Percentiles rank a stretch among this genome's conserved stretches.
Evolutionary conservation across 2,888 invertebrate genomes (phyloP).

Genomic region (Carpatolechia fugitivella): DNA sequence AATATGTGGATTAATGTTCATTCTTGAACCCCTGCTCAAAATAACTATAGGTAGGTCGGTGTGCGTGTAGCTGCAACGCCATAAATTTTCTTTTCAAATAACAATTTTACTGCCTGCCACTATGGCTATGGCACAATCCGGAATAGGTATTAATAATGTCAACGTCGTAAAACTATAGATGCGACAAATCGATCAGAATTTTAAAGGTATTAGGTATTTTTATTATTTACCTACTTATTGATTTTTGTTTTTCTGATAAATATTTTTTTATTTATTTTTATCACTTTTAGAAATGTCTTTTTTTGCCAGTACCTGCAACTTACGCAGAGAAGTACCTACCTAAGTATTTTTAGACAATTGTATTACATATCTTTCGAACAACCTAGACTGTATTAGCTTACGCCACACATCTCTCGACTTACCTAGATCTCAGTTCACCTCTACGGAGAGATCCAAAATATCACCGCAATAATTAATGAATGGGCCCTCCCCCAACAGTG

Average conservation of each 20-base stretch:
- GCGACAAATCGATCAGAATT: too few species aligned
- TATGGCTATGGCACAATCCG: constrained; percentile 5
- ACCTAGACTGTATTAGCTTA: too few species aligned
- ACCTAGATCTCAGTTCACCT: neutral
- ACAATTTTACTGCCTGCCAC: constrained; percentile 23
- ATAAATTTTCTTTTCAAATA: constrained; percentile 27
- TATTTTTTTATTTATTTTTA: too few species aligned
- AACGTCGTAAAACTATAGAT: neutral
- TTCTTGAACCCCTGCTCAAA: neutral
- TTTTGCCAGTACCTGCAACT: too few species aligned
- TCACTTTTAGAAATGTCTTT: too few species aligned
- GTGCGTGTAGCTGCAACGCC: neutral
- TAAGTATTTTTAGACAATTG: too few species aligned
- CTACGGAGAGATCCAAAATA: constrained; percentile 25
- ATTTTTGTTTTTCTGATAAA: too few species aligned
- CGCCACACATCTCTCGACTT: neutral
- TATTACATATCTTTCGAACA: too few species aligned
- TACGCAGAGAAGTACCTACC: too few species aligned
- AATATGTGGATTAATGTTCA: too few species aligned
- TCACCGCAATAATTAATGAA: constrained; percentile 52
- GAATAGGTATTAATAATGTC: neutral
- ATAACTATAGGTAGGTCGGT: neutral
- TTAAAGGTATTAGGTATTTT: too few species aligned
- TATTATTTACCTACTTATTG: too few species aligned
- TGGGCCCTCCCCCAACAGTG: constrained; percentile 47